Evolutionary conservation across 2,797 vertebrate species (phyloP), one percentile per base, ranked within the genome.

Genomic region (Loriculus beryllinus): DNA sequence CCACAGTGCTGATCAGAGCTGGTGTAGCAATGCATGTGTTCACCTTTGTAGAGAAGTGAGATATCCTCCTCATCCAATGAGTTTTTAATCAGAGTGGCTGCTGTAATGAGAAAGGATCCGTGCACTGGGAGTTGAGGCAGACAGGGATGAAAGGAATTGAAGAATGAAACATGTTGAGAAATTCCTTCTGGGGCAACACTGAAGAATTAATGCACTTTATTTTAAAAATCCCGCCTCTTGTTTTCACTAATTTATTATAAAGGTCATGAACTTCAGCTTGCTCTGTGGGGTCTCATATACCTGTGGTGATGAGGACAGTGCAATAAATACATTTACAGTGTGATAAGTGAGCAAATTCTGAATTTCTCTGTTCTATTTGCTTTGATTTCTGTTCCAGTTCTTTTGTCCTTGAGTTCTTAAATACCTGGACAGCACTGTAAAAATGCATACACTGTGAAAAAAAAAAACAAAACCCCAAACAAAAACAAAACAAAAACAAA

Each of bases 11-110:
- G 67, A 71, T 40, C 23, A 23, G 91, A 79, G 57, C 29, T 2
- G 0, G 4, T 1, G 0, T 45, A 88, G 49, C 28, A 29, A 86
- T 10, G 15, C 3, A 0, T 14, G 57, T 35, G 54, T 9, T 84
- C 47, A 26, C 12, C 51, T 82, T 80, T 51, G 28, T 15, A 18
- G n/a, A 48, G 59, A 51, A 79, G 65, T 10, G 48, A 92, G 47
- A 45, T 37, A 39, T 71, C n/a, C 29, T 76, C 57, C 72, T 91
- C 19, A 1, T 23, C 48, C 75, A 51, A 40, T 8, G 37, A 49
- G 12, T 23, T 80, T 78, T 72, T 64, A 64, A 12, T 54, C 57
- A n/a, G 15, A 28, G 56, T 1, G 19, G 37, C 35, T 80, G 45
- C 56, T 71, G 14, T 60, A 47, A 88, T 2, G 19, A 90, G 74